These are phyloP conservation scores for Nicator chloris DNA, from an alignment of 2,113 vertebrate genomes.

Conservation along the genomic window DNA sequence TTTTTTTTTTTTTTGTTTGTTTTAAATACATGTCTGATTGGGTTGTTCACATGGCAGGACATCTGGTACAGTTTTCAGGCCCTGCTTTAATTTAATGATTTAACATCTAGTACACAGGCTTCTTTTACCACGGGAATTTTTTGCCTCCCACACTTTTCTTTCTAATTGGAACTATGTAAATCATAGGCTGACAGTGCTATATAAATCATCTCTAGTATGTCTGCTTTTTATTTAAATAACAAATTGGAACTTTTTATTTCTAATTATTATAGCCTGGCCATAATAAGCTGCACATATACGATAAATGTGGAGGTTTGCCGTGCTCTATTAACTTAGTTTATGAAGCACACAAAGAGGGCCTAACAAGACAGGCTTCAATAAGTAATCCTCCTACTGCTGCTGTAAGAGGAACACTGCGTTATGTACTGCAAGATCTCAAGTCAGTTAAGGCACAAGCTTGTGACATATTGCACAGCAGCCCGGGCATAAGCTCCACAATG, in stretches of 20 bases:
- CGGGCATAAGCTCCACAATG: not conserved
- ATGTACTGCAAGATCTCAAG: not conserved
- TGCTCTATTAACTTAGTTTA: not conserved
- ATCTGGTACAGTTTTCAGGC: not conserved
- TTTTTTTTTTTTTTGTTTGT: not conserved
- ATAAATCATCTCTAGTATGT: not conserved
- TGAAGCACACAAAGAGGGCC: not conserved
- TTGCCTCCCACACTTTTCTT: not conserved
- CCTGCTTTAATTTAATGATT: conserved; percentile 1
- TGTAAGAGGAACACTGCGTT: not conserved
- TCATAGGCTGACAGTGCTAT: not conserved
- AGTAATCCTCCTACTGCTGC: not conserved
- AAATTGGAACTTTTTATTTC: not conserved
- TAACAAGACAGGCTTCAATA: not conserved
- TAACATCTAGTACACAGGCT: not conserved
- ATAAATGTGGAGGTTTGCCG: not conserved
- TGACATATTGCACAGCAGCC: not conserved
- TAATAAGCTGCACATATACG: not conserved
- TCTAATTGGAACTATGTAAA: conserved; percentile 33
- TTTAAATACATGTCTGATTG: not conserved
- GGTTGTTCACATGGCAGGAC: conserved; percentile 7
- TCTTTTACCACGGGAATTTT: conserved; percentile 6
- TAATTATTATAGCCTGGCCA: not conserved
- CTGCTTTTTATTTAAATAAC: conserved; percentile 22
- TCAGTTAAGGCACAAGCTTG: not conserved